A percentile compares a stretch with the other conserved stretches of the same genome.
phyloP scores from a whole-genome alignment of 2,888 invertebrate species.

The Heterodera filipjevi region DNA sequence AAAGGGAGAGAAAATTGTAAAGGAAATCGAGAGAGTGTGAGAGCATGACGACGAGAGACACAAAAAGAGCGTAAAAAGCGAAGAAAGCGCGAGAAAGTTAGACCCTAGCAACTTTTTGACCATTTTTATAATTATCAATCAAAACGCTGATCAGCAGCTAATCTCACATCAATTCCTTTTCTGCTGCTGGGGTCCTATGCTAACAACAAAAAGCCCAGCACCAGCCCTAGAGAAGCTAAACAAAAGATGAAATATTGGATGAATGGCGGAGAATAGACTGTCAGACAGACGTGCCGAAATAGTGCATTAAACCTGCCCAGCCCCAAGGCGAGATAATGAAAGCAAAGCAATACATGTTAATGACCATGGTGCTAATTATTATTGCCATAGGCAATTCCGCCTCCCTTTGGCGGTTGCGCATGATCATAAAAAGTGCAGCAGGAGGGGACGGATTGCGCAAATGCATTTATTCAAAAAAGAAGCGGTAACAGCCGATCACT shows the following conservation, averaged over 20 bases:
- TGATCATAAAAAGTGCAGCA: neutral
- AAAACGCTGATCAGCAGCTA: no score
- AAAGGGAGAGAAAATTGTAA: no score
- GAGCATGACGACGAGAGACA: no score
- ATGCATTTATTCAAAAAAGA: neutral
- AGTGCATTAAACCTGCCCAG: neutral
- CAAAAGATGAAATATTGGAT: neutral
- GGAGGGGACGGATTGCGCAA: neutral
- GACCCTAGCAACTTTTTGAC: no score
- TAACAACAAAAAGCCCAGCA: no score
- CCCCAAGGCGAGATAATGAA: neutral
- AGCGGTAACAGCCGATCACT: neutral
- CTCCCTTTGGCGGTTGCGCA: neutral
- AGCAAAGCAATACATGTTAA: neutral
- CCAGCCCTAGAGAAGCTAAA: neutral
- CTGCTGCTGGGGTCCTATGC: no score
- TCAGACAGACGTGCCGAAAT: neutral
- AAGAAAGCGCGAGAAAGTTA: no score
- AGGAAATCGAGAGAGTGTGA: no score
- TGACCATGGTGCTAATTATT: no score
- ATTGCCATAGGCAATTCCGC: constrained; percentile 2
- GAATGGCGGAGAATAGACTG: neutral
- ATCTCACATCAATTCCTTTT: no score
- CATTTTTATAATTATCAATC: no score
- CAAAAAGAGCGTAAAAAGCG: no score